phyloP scores from a whole-genome alignment of 2,113 vertebrate species.

The Sander vitreus region DNA sequence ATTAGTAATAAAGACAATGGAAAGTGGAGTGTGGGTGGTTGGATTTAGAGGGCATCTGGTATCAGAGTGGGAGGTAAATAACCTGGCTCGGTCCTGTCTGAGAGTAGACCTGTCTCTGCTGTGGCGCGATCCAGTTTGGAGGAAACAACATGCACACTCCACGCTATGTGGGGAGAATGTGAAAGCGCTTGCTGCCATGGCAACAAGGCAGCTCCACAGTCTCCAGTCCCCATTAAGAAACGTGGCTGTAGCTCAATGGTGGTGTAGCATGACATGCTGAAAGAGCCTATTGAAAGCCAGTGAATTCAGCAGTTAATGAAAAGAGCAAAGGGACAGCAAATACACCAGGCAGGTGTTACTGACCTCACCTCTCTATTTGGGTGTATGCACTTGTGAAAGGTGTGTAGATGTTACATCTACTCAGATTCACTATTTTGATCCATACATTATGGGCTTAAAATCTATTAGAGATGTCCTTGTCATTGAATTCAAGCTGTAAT shows the following conservation, averaged over 20 bases:
- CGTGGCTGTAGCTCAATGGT: conserved; percentile 75
- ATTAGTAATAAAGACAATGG: conserved; percentile 37
- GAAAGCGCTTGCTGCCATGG: conserved; percentile 84
- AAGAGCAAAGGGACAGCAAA: conserved; percentile 55
- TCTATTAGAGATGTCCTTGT: not conserved
- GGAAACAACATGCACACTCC: conserved; percentile 68
- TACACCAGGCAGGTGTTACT: conserved; percentile 55
- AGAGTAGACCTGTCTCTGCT: conserved; percentile 60
- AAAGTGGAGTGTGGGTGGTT: conserved; percentile 47
- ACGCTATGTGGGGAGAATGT: conserved; percentile 82
- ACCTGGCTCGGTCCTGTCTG: conserved; percentile 52
- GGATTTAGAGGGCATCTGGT: conserved; percentile 63
- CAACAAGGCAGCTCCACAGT: conserved; percentile 83
- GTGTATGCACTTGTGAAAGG: not conserved
- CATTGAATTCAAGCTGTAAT: conserved; percentile 13
- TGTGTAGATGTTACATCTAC: conserved; percentile 19
- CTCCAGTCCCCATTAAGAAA: conserved; percentile 82
- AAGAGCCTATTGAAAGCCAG: conserved; percentile 78
- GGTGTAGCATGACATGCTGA: conserved; percentile 77
- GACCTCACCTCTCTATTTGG: conserved; percentile 48
- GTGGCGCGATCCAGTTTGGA: conserved; percentile 57
- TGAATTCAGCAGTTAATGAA: conserved; percentile 73
- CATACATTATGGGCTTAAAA: not conserved
- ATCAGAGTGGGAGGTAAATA: conserved; percentile 60
- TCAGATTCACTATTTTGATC: conserved; percentile 22